These are phyloP conservation scores for Myoxocephalus aenaeus DNA, from an alignment of 2,797 vertebrate species.

Conservation along the genomic window DNA sequence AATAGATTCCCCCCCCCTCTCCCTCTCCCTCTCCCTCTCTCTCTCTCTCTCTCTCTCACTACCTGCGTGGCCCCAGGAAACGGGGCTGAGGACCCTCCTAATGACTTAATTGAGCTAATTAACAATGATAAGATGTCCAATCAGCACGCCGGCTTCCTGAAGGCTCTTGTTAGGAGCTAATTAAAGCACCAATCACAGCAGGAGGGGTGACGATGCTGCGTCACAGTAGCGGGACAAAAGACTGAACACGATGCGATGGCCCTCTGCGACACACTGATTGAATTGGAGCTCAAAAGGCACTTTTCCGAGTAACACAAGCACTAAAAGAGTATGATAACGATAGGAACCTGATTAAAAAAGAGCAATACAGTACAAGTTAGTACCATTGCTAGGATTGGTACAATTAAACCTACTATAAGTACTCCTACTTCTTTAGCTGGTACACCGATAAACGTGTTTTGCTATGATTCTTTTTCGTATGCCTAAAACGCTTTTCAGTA, in stretches of 20 bases:
- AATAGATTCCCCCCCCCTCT: conserved; percentile 12
- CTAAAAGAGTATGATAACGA: not conserved
- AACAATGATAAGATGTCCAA: conserved; percentile 85
- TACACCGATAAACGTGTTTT: not conserved
- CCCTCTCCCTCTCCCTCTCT: not conserved
- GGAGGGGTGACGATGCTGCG: conserved; percentile 51
- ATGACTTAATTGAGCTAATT: conserved; percentile 88
- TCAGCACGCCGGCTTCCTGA: conserved; percentile 82
- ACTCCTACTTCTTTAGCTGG: not conserved
- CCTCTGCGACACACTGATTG: conserved; percentile 29
- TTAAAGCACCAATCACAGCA: conserved; percentile 84
- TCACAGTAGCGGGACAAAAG: conserved; percentile 51
- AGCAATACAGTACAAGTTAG: no score
- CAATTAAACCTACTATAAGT: not conserved
- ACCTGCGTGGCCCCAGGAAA: conserved; percentile 79
- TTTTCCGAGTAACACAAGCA: not conserved
- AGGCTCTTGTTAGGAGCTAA: conserved; percentile 86
- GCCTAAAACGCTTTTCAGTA: not conserved
- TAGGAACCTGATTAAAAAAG: not conserved
- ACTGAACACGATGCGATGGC: conserved; percentile 29
- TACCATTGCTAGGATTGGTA: not conserved
- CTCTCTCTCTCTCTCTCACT: conserved; percentile 25
- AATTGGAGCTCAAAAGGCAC: conserved; percentile 2
- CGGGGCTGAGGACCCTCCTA: conserved; percentile 77
- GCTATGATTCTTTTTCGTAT: not conserved